Evolutionary conservation across 2,113 vertebrate genomes (phyloP).

Genomic region (Nothobranchius furzeri): DNA sequence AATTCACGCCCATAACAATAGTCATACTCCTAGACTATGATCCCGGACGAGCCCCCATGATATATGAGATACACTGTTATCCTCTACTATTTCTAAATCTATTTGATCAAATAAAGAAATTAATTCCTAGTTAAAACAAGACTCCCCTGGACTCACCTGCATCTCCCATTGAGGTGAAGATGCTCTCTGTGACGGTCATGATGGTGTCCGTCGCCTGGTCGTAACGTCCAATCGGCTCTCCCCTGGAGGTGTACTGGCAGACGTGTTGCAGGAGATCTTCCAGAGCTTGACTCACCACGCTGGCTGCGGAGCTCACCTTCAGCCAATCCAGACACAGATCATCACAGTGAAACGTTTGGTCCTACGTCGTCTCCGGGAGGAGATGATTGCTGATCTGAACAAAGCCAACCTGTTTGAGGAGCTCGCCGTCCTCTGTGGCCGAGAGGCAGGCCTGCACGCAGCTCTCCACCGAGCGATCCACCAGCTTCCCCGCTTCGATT

Average conservation of each 20-base stretch:
- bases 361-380: neutral
- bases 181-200: constrained; percentile 98
- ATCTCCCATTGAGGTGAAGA: constrained; percentile 99
- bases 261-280: constrained; percentile 94
- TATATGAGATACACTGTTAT: no score
- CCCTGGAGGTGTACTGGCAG: constrained; percentile 91
- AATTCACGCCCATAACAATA: no score
- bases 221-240: constrained; percentile 96
- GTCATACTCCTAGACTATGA: no score
- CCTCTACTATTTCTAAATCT: no score
- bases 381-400: neutral
- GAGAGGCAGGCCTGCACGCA: constrained; percentile 94
- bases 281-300: constrained; percentile 92
- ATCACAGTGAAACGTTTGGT: constrained; percentile 1
- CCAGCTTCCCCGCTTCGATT: constrained; percentile 94
- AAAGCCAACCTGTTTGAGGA: constrained; percentile 89
- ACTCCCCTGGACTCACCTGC: constrained; percentile 83
- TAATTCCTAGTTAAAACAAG: no score
- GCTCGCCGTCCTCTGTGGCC: constrained; percentile 87
- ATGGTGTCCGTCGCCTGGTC: constrained; percentile 99
- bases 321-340: constrained; percentile 1
- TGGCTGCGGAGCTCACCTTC: constrained; percentile 84
- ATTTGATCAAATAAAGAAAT: no score
- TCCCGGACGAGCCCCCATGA: no score
- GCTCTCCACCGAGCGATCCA: constrained; percentile 96